Base-by-base conservation (phyloP, 2,888 invertebrate genomes). In the Stenolophus ochropezus region DNA sequence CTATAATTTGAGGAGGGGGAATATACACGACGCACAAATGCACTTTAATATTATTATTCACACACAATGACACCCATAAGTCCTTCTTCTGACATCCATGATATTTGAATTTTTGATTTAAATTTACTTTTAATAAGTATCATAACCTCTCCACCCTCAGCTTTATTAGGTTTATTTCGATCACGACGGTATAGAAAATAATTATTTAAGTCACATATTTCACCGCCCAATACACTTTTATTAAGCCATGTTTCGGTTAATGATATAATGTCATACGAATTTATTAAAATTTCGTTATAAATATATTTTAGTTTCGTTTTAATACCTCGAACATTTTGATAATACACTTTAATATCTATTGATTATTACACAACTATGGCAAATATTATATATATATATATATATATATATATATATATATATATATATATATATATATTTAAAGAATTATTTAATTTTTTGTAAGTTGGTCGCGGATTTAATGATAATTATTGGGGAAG, bases 141-240 rank as follows among this genome's bases (percentile, higher is more conserved):
- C 16, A 69, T 14, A 2, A 69, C 69, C 4, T 33, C 69, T 25
- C 33, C 69, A 16, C 25, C 27, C 6, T 69, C n/a, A 16, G 27
- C 11, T 42, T 69, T 69, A 2, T 4, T 4, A 1, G 18, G 14
- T 6, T 69, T 14, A 69, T 18, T 5, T 2, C 33, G 14, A 69
- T 69, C 69, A 14, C 27, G 27, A 1, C 69, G 69, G 25, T 4
- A 69, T 0, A 69, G 14, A 27, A 27, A 16, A 18, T 69, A 69
- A 16, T 27, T 69, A 8, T 27, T 61, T 61, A 25, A 23, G 20
- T 61, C 61, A 61, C 61, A 61, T 11, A 61, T 61, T 61, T 61
- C 21, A 21, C 20, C 20, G 5, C 18, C 23, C 23, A 56, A 16
- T 14, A 56, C 58, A 16, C 6, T 21, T 21, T 5, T 23, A 56